Percentiles rank a stretch among this genome's conserved stretches.
phyloP scores from a whole-genome alignment of 2,113 vertebrate species.

The Pachypanchax playfairii region DNA sequence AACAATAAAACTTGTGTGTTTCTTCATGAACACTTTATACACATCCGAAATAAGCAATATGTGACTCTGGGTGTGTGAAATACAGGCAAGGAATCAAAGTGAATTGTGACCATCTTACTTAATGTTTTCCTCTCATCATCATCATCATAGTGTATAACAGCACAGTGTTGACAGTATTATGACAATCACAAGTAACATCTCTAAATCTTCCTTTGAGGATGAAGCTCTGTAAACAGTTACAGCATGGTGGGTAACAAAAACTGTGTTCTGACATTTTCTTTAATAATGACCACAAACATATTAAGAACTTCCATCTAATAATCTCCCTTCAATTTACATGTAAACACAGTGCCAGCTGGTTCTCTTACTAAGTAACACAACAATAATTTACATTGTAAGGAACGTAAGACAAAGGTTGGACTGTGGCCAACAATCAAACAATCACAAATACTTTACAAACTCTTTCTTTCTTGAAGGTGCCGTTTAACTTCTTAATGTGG shows the following conservation, averaged over 20 bases:
- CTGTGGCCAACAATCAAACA: constrained; percentile 22
- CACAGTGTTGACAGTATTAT: constrained; percentile 29
- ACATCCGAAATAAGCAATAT: constrained; percentile 68
- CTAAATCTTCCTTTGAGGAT: neutral
- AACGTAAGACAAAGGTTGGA: constrained; percentile 38
- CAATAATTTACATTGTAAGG: constrained; percentile 70
- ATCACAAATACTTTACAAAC: constrained; percentile 45
- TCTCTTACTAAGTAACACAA: constrained; percentile 69
- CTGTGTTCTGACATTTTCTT: neutral
- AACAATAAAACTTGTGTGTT: constrained; percentile 63
- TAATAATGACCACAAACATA: neutral
- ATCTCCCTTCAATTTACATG: constrained; percentile 49
- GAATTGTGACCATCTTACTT: constrained; percentile 12
- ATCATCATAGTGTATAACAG: constrained; percentile 54
- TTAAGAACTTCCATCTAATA: neutral
- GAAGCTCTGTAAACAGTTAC: constrained; percentile 3
- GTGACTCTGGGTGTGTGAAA: constrained; percentile 29
- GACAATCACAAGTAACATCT: constrained; percentile 20
- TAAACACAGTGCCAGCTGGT: constrained; percentile 81
- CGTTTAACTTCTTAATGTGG: constrained; percentile 27
- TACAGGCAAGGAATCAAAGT: constrained; percentile 3
- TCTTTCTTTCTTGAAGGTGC: constrained; percentile 47
- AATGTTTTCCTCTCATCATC: constrained; percentile 17
- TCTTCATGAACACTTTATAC: constrained; percentile 62
- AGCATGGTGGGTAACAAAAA: neutral